A percentile compares a stretch with the other conserved stretches of the same genome.
Evolutionary conservation across 2,888 invertebrate genomes (phyloP).

Genomic region (Hofmannophila pseudospretella): DNA sequence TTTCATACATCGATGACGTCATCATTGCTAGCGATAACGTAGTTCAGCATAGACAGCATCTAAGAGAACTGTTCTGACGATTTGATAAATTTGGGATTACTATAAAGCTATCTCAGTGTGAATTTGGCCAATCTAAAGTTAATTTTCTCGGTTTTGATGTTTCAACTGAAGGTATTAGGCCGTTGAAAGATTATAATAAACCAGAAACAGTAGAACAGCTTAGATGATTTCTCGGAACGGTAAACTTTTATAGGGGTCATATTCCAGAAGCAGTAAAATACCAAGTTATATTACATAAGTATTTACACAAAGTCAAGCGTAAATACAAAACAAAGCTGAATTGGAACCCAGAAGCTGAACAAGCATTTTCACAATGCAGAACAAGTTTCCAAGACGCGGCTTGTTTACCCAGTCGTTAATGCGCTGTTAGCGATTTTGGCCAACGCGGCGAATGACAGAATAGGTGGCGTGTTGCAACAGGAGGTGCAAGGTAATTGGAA

Average conservation of each 20-base stretch:
- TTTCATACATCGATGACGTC: constrained; percentile 30
- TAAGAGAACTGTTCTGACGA: constrained; percentile 12
- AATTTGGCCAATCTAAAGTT: constrained; percentile 10
- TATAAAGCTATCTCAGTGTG: constrained; percentile 16
- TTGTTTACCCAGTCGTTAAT: neutral
- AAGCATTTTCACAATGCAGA: neutral
- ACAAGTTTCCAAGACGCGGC: neutral
- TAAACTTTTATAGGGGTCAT: constrained; percentile 13
- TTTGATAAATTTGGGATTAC: constrained; percentile 14
- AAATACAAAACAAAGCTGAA: neutral
- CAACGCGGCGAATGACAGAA: constrained; percentile 3
- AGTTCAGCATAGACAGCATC: constrained; percentile 13
- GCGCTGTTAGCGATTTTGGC: neutral
- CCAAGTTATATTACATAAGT: neutral
- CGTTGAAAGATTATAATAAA: constrained; percentile 1
- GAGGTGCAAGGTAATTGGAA: neutral
- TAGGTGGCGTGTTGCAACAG: constrained; percentile 6
- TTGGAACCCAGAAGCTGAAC: neutral
- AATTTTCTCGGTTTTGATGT: constrained; percentile 16
- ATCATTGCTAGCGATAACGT: constrained; percentile 19
- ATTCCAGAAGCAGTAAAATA: constrained; percentile 1
- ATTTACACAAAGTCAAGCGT: neutral
- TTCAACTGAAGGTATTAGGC: constrained; percentile 9
- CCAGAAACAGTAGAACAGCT: constrained; percentile 11
- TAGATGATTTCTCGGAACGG: constrained; percentile 10